Percentiles rank a stretch among this genome's conserved stretches.
Evolutionary conservation across 2,888 invertebrate genomes (phyloP).

Genomic region (Linnaemya tessellans): DNA sequence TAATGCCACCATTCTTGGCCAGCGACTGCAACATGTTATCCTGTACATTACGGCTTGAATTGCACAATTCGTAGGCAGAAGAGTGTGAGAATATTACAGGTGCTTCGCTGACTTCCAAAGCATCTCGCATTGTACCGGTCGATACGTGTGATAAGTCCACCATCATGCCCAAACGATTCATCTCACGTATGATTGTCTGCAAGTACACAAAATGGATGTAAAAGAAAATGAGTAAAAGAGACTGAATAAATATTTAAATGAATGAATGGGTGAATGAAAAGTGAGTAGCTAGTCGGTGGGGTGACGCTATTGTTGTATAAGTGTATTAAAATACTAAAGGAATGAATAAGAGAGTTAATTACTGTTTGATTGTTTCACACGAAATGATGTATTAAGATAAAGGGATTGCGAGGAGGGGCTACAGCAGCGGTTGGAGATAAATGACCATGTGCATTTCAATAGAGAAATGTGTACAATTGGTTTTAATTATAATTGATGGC

Average conservation of each 20-base stretch:
- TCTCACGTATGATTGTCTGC: slow-evolving; percentile 91
- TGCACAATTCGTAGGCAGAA: slow-evolving; percentile 91
- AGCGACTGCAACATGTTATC: slow-evolving; percentile 89
- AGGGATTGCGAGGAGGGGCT: not conserved
- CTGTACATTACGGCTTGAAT: slow-evolving; percentile 91
- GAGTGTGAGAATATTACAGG: slow-evolving; percentile 95
- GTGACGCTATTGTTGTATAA: not conserved
- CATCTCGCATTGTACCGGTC: slow-evolving; percentile 91
- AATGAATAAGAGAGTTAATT: slow-evolving; percentile 56
- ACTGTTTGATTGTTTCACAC: slow-evolving; percentile 60
- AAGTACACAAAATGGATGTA: slow-evolving; percentile 74
- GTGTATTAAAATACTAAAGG: slow-evolving; percentile 18
- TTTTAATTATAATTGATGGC: slow-evolving; percentile 63
- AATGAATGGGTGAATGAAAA: slow-evolving; percentile 5
- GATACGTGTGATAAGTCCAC: slow-evolving; percentile 93
- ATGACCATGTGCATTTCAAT: slow-evolving; percentile 13
- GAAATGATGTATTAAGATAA: slow-evolving; percentile 1
- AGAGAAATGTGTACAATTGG: slow-evolving; percentile 36
- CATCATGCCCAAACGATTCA: slow-evolving; percentile 95
- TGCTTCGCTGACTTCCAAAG: slow-evolving; percentile 89
- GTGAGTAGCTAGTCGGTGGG: not conserved
- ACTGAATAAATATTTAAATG: slow-evolving; percentile 12
- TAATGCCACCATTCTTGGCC: slow-evolving; percentile 90
- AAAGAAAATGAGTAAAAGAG: slow-evolving; percentile 25
- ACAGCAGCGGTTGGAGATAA: not conserved